Evolutionary conservation across 2,888 invertebrate species (phyloP), one percentile per base, ranked within the genome.

Genomic region (Melanotus villosus): DNA sequence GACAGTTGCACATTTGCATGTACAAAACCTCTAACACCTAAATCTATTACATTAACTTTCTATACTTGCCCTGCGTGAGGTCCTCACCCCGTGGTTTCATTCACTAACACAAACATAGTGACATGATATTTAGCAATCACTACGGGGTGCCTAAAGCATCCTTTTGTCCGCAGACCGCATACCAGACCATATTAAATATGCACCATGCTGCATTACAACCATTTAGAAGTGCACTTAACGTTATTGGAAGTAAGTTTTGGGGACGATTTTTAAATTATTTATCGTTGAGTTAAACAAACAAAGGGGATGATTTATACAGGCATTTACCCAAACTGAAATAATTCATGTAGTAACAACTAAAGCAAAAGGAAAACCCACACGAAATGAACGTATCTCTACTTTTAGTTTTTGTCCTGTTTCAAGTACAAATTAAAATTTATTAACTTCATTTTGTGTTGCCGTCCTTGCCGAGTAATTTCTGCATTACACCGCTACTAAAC

Each of bases 101-200:
- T 71, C 68, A 62, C 47, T 58, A 58, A 32, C 60, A 65, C 57
- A 26, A 34, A 57, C 57, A 50, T 63, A 68, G 57, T 71, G 68
- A 71, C 71, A 71, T 65, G 71, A 71, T 69, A 69, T 68, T 71
- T 71, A 71, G 71, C 65, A 59, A 68, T 68, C 65, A 56, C 71
- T 18, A 26, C 59, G 65, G 71, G 71, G 57, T 58, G 68, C 43
- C 57, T 60, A 60, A 47, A 62, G 47, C 68, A 62, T 69, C 71
- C 68, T 47, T 59, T 68, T 68, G 54, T 68, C 14, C 6, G 12
- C 10, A 58, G 65, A 71, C 71, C 68, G 60, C 68, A 71, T 65
- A 64, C 64, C 67, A 52, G 47, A 64, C 65, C 68, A 38, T 43
- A 45, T 32, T 62, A 45, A 62, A 66, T 65, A 56, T 45, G 12